Evolutionary conservation across 2,113 vertebrate genomes (phyloP).

Genomic region (Grammomys dolichurus): DNA sequence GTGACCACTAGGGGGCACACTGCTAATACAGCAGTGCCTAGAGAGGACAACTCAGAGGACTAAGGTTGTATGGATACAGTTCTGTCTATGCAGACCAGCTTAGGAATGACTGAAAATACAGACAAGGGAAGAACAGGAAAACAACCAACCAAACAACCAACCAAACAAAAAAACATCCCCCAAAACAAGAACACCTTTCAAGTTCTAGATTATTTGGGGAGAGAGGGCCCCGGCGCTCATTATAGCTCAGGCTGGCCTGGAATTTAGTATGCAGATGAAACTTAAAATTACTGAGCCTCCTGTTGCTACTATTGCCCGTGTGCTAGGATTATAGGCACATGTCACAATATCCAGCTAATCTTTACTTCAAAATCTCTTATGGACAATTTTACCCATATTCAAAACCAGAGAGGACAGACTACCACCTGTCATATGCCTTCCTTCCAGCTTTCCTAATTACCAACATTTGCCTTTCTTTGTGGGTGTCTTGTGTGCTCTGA

Average conservation of each 20-base stretch:
- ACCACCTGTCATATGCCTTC: background rate
- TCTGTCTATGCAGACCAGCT: background rate
- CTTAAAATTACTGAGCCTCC: background rate
- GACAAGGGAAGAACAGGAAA: background rate
- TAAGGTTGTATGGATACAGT: accelerated
- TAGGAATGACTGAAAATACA: background rate
- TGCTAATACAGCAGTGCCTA: background rate
- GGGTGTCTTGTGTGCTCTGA: background rate
- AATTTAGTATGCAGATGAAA: background rate
- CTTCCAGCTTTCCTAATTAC: background rate
- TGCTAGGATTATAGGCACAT: background rate
- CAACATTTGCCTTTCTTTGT: background rate
- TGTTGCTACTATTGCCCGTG: background rate
- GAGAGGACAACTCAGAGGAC: background rate
- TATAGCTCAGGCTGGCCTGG: background rate
- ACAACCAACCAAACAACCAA: background rate
- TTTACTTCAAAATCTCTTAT: background rate
- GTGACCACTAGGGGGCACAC: background rate
- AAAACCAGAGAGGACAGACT: background rate
- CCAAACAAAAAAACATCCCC: no score
- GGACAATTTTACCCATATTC: background rate
- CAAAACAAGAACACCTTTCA: background rate
- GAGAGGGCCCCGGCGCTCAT: background rate
- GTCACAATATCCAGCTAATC: background rate
- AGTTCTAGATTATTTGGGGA: background rate